Base-by-base conservation (phyloP, 92 coral and sea anemone genomes). In the Palythoa caribaeorum region DNA sequence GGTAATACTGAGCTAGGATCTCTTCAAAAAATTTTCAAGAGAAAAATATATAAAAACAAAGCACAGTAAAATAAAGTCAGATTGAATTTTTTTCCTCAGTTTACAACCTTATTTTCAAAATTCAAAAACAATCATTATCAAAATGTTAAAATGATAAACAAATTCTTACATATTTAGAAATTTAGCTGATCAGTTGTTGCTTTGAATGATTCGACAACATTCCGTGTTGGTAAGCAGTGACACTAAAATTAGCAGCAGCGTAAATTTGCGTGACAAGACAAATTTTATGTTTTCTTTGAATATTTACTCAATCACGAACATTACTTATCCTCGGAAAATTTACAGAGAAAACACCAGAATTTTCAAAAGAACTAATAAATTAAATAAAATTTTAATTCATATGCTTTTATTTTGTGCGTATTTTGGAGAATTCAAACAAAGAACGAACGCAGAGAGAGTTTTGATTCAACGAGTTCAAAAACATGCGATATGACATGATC, bases 371-470 rank as follows among this genome's bases (percentile, higher is more conserved):
- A 17, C 71, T 65, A 17, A 20, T 17, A 17, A 17, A 3, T 65
- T 65, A 65, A 65, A 65, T 65, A 20, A 65, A 65, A 65, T 65
- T 65, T 20, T 65, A 65, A 65, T 65, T 65, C 36, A 65, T 65
- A 20, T 65, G 71, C 21, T 65, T 65, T 65, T 65, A 65, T 65
- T 65, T 65, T 65, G 28, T 65, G 71, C 36, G 17, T 65, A 65
- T 65, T 16, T 65, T 65, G 71, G 71, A 65, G 71, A 65, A 19
- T 20, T 65, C 71, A 65, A 65, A 65, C 71, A 65, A 65, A 65
- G 71, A 65, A 65, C 71, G 4, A 65, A 65, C 71, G 71, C 21
- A 65, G 71, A 3, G 28, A 65, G 71, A 65, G 17, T 17, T 20
- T 65, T 65, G 71, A 55, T 55, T 55, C 62, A 55, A 2, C 62